These are phyloP conservation scores for Morone chrysops DNA, from an alignment of 2,113 vertebrate species.

Conservation along the genomic window DNA sequence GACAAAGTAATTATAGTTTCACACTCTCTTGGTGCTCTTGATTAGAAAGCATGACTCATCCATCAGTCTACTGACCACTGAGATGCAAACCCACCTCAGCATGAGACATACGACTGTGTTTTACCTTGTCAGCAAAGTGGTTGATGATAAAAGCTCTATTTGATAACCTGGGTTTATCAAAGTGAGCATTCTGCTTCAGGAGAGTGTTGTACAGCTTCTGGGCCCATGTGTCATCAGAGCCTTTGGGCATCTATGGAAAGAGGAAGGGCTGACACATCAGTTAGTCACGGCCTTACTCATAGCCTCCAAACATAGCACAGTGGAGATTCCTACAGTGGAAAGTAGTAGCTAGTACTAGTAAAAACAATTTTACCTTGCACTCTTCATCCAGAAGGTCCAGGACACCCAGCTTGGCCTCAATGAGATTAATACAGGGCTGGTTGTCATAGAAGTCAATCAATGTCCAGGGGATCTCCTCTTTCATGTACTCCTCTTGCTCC, in stretches of 20 bases:
- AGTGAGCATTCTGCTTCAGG: conserved; percentile 90
- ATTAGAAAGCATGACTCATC: conserved; percentile 49
- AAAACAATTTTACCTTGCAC: conserved; percentile 87
- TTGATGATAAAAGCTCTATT: conserved; percentile 96
- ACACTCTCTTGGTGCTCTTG: background rate
- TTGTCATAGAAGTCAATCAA: conserved; percentile 99
- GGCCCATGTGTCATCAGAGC: conserved; percentile 95
- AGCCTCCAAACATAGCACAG: conserved; percentile 37
- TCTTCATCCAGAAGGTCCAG: conserved; percentile 97
- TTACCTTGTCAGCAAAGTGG: conserved; percentile 98
- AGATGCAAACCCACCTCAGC: background rate
- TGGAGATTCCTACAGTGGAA: conserved; percentile 17
- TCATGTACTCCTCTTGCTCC: conserved; percentile 98
- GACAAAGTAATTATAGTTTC: conserved; percentile 10
- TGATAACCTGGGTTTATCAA: conserved; percentile 96
- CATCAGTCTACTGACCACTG: conserved; percentile 15
- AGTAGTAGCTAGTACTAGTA: conserved; percentile 5
- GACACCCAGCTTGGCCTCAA: conserved; percentile 95
- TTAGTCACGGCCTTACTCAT: conserved; percentile 70
- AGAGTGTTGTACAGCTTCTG: conserved; percentile 97
- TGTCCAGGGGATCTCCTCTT: conserved; percentile 97
- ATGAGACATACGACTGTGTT: background rate
- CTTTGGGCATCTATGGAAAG: conserved; percentile 93
- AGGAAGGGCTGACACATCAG: conserved; percentile 60
- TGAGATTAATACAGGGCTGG: conserved; percentile 97